Conservation (phyloP, 2,797 vertebrate species). For the Tapirus indicus region DNA sequence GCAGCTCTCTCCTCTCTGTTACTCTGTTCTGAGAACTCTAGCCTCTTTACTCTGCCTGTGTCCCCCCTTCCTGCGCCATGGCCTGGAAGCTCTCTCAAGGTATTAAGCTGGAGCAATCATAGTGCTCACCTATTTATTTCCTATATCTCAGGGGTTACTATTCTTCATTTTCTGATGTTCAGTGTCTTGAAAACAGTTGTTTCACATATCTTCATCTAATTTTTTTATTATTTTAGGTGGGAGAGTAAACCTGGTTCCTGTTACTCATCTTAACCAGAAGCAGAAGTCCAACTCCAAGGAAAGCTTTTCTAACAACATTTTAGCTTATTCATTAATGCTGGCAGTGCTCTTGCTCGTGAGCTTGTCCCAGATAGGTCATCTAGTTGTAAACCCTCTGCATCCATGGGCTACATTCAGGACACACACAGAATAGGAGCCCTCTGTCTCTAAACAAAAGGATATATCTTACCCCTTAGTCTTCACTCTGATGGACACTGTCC, state of each 20-base stretch:
- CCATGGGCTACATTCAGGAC: background rate
- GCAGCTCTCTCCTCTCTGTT: background rate
- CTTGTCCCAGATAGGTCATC: background rate
- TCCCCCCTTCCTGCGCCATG: background rate
- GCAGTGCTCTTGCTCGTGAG: background rate
- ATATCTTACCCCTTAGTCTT: background rate
- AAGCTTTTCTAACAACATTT: background rate
- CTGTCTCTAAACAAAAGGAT: background rate
- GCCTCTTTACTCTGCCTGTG: background rate
- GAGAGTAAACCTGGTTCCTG: background rate
- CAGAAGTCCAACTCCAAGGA: background rate
- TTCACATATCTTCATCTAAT: background rate
- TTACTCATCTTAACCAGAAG: conserved; percentile 31
- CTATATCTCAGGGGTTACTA: background rate
- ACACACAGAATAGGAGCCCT: background rate
- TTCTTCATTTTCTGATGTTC: background rate
- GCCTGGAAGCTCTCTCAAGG: background rate
- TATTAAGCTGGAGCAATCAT: background rate
- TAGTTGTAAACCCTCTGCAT: background rate
- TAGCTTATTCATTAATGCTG: background rate
- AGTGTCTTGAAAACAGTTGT: background rate
- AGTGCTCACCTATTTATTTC: background rate
- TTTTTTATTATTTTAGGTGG: background rate
- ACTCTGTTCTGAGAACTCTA: background rate
- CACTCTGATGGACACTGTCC: background rate